These are phyloP conservation scores for Caenorhabditis macrosperma DNA, from an alignment of 2,888 invertebrate genomes.

Conservation along the genomic window DNA sequence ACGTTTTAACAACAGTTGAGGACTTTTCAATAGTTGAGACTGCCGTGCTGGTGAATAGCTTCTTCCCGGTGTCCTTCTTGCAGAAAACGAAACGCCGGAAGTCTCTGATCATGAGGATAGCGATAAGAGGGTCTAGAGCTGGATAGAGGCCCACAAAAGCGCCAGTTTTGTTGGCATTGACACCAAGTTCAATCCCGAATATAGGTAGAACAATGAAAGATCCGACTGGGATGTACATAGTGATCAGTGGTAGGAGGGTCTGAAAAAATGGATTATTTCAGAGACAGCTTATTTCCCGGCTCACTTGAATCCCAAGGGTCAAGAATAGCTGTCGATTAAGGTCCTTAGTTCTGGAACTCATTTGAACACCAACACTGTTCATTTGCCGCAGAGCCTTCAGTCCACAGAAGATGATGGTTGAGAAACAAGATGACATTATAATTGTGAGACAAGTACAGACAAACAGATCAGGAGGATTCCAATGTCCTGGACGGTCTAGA, in stretches of 20 bases:
- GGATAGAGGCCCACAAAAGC: constrained; percentile 40
- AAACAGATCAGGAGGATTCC: constrained; percentile 5
- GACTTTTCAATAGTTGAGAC: no score
- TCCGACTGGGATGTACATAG: constrained; percentile 43
- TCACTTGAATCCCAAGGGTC: constrained; percentile 12
- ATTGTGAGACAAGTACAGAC: not conserved
- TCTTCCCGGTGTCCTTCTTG: not conserved
- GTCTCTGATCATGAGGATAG: constrained; percentile 32
- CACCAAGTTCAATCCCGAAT: constrained; percentile 36
- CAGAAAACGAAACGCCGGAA: constrained; percentile 32
- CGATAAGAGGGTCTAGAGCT: constrained; percentile 38
- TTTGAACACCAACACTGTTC: constrained; percentile 10
- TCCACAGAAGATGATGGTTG: constrained; percentile 17
- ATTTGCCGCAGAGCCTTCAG: constrained; percentile 9
- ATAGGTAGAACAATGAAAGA: constrained; percentile 20
- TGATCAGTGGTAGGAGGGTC: constrained; percentile 24
- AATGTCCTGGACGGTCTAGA: not conserved
- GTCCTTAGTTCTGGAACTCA: constrained; percentile 24
- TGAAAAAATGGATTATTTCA: no score
- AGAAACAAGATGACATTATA: constrained; percentile 3
- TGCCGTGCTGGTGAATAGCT: no score
- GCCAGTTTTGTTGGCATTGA: constrained; percentile 29
- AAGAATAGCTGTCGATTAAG: constrained; percentile 20
- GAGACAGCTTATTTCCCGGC: no score
- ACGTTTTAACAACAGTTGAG: no score